Base-by-base conservation (phyloP, 2,113 vertebrate genomes). In the Pseudorectes ferrugineus region DNA sequence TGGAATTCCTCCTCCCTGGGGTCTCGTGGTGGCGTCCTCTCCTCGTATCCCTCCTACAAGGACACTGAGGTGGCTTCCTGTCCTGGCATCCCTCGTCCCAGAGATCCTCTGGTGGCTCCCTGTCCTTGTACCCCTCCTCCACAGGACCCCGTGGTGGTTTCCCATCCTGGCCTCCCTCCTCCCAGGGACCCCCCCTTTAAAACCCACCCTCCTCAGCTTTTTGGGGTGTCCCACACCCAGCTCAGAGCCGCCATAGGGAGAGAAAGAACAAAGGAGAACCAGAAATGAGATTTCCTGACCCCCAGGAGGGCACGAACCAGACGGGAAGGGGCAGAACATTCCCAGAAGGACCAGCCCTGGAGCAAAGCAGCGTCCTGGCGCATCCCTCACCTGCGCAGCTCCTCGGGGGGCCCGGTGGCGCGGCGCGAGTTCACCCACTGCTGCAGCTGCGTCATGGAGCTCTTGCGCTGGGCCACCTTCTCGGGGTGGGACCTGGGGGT, bases 401-500 rank as follows among this genome's bases (percentile, higher is more conserved):
- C 99, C 26, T 99, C 99, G 7, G 98, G 97, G 3, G 98, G 96
- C 6, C 93, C 77, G 16, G 97, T 28, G 23, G 97, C 98, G 11
- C 98, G 97, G 10, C 99, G 98, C 20, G 99, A 98, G 97, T 99
- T 99, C 63, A 99, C 99, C 99, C 99, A 99, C 94, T 99, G 99
- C 96, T 99, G 99, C 42, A 99, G 98, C 96, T 99, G 99, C 7
- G 97, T 98, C 99, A 99, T 99, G 24, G 99, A 99, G 95, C 98
- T 99, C 97, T 99, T 99, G 85, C 99, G 98, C 97, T 99, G 99
- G 31, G 99, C 99, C 7, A 98, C 86, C 89, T 98, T 98, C 96
- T 99, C 99, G 0, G 99, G 98, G 68, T 97, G 98, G 11, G 98
- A 97, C 45, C 98, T 98, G 3, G 99, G 98, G 5, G 98, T 96